Conservation (phyloP, 2,113 vertebrate species). For the rabbit (Oryctolagus cuniculus) region mOryCun1.1 NC_091437.1:41093001-41093500, state of each 20-base stretch:
- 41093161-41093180: not conserved
- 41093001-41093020: not conserved
- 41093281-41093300: not conserved
- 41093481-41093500: fast-evolving
- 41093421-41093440: not conserved
- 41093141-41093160: not conserved
- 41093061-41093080: not conserved
- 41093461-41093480: not conserved
- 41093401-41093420: not conserved
- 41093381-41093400: not conserved
- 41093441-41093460: fast-evolving
- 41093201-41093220: not conserved
- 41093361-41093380: not conserved
- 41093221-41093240: not conserved
- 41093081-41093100: not conserved
- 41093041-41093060: not conserved
- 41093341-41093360: not conserved
- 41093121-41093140: not conserved
- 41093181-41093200: not conserved
- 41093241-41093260: conserved; percentile 4
- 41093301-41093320: not conserved
- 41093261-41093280: not conserved
- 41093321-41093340: not conserved
- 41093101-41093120: not conserved
- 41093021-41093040: not conserved